These are phyloP conservation scores for Dicaeum eximium DNA, from an alignment of 2,113 vertebrate genomes.

Conservation along the genomic window DNA sequence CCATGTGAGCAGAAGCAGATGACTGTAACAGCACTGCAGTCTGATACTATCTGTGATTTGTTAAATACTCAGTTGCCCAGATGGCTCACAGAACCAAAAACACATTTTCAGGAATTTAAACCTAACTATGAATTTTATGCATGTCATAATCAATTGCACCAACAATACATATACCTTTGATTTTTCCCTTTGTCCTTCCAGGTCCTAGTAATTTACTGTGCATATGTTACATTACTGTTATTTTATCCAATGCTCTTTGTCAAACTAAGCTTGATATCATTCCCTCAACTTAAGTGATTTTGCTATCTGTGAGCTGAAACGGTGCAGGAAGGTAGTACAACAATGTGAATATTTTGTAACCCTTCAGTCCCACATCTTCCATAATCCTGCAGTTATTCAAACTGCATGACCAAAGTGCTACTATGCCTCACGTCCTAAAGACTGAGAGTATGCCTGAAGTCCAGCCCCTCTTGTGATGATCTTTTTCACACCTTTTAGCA, in stretches of 20 bases:
- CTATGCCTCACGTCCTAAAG: background rate
- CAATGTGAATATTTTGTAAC: background rate
- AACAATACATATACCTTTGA: background rate
- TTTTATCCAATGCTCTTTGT: background rate
- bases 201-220: background rate
- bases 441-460: rapidly evolving
- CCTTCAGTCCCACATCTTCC: background rate
- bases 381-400: background rate
- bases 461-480: background rate
- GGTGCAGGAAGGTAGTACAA: background rate
- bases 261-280: background rate
- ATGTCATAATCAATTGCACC: background rate
- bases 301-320: background rate
- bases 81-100: background rate
- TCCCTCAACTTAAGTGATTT: background rate
- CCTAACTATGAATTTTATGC: background rate
- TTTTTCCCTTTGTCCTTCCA: background rate
- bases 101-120: background rate
- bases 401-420: background rate
- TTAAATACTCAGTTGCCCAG: background rate
- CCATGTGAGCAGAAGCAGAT: constrained; percentile 38
- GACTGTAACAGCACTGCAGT: background rate
- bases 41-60: background rate
- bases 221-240: background rate
- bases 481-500: background rate